Conservation (phyloP, 2,113 vertebrate species). For the Felis catus region DNA sequence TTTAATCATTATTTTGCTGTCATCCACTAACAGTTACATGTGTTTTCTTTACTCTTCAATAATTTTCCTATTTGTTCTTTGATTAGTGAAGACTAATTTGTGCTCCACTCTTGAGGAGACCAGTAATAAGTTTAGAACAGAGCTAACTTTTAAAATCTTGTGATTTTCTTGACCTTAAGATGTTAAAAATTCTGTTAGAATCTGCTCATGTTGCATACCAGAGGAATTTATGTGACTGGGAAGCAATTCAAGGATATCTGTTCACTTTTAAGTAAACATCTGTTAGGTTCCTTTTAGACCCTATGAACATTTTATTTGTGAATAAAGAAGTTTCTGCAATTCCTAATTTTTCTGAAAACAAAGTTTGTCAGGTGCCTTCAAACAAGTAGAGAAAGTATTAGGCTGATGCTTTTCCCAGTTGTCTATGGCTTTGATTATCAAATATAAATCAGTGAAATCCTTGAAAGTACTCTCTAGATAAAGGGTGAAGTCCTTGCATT, state of each 20-base stretch:
- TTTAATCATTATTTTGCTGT: slow-evolving; percentile 5
- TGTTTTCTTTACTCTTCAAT: slow-evolving; percentile 14
- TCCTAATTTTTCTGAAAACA: slow-evolving; percentile 11
- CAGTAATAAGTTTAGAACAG: background rate
- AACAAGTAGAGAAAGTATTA: background rate
- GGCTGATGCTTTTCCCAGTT: background rate
- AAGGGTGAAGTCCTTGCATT: background rate
- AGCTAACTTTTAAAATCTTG: slow-evolving; percentile 30
- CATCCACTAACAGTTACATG: background rate
- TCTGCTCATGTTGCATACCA: background rate
- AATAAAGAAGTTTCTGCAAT: background rate
- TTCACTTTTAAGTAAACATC: background rate
- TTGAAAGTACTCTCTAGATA: background rate
- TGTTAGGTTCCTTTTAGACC: background rate
- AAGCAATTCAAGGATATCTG: background rate
- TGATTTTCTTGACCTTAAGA: slow-evolving; percentile 2
- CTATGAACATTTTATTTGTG: background rate
- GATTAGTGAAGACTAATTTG: background rate
- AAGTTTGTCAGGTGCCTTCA: background rate
- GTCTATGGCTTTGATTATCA: background rate
- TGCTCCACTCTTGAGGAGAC: background rate
- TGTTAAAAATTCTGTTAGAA: background rate
- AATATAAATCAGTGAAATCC: background rate
- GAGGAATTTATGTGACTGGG: background rate
- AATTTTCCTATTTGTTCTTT: background rate